These are phyloP conservation scores for Dendrolimus kikuchii DNA, from an alignment of 1,140 invertebrate species.

Conservation along the genomic window DNA sequence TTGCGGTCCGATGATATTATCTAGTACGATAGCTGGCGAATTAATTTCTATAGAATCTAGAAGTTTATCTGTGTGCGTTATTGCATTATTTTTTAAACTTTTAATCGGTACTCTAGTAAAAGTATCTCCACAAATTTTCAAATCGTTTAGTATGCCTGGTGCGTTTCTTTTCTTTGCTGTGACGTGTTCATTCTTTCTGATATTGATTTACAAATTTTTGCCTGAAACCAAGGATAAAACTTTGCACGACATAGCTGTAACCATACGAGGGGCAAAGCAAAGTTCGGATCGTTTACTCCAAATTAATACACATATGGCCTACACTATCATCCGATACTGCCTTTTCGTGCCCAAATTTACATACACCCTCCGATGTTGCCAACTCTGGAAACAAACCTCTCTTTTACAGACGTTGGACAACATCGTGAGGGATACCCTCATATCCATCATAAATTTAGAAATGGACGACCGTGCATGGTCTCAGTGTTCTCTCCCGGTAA, in stretches of 20 bases:
- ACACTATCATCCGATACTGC: no score
- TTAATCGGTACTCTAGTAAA: constrained; percentile 13
- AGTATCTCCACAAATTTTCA: constrained; percentile 18
- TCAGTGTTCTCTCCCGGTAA: no score
- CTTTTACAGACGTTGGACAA: no score
- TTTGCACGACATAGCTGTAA: constrained; percentile 15
- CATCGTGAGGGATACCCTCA: no score
- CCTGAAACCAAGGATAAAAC: constrained; percentile 23
- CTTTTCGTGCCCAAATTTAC: no score
- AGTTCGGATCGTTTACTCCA: no score
- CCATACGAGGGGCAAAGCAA: no score
- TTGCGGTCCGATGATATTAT: constrained; percentile 18
- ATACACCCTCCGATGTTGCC: no score
- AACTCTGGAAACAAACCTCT: no score
- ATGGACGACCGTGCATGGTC: no score
- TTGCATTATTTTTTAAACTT: constrained; percentile 2
- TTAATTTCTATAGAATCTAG: constrained; percentile 14
- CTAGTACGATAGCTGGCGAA: constrained; percentile 11
- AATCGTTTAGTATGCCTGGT: constrained; percentile 11
- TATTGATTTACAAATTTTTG: constrained; percentile 17
- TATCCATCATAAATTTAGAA: no score
- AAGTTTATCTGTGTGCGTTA: constrained; percentile 7
- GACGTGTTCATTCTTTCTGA: constrained; percentile 3
- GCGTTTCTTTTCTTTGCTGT: constrained; percentile 18
- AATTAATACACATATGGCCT: no score